Percentiles rank a stretch among this genome's conserved stretches.
Evolutionary conservation across 2,888 invertebrate genomes (phyloP).

Genomic region (Cerastis leucographa): DNA sequence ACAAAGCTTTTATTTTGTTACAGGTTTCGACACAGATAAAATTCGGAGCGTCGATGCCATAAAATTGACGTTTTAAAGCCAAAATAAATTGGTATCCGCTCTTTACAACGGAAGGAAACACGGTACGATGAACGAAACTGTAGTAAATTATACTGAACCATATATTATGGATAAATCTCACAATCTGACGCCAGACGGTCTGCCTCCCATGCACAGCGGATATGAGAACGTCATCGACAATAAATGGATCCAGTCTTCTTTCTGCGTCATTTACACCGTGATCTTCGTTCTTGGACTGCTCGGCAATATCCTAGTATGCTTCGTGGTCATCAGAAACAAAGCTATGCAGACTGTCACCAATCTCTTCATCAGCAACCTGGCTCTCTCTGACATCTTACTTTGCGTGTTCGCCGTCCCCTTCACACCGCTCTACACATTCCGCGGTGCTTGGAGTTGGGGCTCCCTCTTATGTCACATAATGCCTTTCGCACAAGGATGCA

Average conservation of each 20-base stretch:
- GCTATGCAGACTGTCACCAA: slow-evolving; percentile 99
- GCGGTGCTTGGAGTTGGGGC: slow-evolving; percentile 98
- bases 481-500: slow-evolving; percentile 98
- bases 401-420: slow-evolving; percentile 98
- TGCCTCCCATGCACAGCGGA: slow-evolving; percentile 72
- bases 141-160: slow-evolving; percentile 75
- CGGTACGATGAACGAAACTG: slow-evolving; percentile 81
- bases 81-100: slow-evolving; percentile 76
- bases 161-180: slow-evolving; percentile 73
- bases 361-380: slow-evolving; percentile 98
- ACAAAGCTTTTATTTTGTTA: slow-evolving; percentile 83
- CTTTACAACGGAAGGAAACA: slow-evolving; percentile 73
- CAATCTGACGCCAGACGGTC: slow-evolving; percentile 73
- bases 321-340: slow-evolving; percentile 97
- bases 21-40: slow-evolving; percentile 81
- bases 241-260: slow-evolving; percentile 92
- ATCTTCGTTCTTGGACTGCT: slow-evolving; percentile 97
- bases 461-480: slow-evolving; percentile 97
- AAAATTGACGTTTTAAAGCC: slow-evolving; percentile 79
- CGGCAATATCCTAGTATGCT: slow-evolving; percentile 98
- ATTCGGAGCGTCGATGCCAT: slow-evolving; percentile 74
- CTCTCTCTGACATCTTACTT: slow-evolving; percentile 97
- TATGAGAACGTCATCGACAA: slow-evolving; percentile 91
- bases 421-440: slow-evolving; percentile 98
- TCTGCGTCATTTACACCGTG: slow-evolving; percentile 94